These are phyloP conservation scores for Podarcis raffonei DNA, from an alignment of 2,113 vertebrate genomes.

Conservation along the genomic window DNA sequence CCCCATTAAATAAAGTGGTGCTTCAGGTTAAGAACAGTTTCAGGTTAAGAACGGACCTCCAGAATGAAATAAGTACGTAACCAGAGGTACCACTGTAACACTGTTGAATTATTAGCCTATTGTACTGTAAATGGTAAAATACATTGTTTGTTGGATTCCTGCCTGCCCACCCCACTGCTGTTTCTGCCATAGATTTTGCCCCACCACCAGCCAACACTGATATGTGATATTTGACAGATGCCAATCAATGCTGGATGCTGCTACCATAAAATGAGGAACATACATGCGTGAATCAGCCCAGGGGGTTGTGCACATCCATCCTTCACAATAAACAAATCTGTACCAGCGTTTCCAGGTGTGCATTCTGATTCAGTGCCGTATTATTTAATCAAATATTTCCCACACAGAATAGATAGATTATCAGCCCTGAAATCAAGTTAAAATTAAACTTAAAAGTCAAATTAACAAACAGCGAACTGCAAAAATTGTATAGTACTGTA, in stretches of 20 bases:
- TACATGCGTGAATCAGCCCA: background rate
- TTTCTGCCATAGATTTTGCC: background rate
- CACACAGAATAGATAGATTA: background rate
- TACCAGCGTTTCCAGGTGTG: fast-evolving
- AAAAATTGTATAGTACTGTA: background rate
- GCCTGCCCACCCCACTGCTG: background rate
- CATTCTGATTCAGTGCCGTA: no score
- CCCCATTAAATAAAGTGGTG: no score
- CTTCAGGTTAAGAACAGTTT: no score
- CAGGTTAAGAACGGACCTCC: no score
- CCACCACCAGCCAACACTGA: background rate
- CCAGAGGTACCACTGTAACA: background rate
- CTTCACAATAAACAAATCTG: background rate
- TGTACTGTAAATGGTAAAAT: background rate
- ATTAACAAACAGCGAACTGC: no score
- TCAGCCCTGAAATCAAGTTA: background rate
- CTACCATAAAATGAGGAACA: background rate
- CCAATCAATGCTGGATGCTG: background rate
- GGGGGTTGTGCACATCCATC: background rate
- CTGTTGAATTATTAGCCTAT: background rate
- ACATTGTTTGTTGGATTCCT: background rate
- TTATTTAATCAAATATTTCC: background rate
- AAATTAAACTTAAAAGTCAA: no score
- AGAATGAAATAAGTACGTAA: no score
- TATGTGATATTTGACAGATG: no score